A percentile compares a stretch with the other conserved stretches of the same genome.
These are phyloP conservation scores for Gracilinanus agilis DNA, from an alignment of 2,113 vertebrate species.

Conservation along the genomic window DNA sequence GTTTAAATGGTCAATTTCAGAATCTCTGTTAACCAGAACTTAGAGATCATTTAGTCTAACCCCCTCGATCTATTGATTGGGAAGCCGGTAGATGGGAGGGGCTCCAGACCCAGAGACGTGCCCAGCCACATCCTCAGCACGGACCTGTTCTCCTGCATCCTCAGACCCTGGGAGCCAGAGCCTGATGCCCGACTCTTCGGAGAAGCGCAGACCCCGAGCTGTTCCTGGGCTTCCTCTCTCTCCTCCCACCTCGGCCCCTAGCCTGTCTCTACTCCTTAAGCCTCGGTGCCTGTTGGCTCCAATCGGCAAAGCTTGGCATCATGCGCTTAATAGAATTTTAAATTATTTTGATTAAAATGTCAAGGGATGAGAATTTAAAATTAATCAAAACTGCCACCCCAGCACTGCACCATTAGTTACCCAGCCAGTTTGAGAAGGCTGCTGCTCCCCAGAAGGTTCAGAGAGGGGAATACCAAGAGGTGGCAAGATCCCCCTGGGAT, in stretches of 20 bases:
- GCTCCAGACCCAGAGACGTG: neutral
- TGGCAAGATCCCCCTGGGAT: slow-evolving; percentile 11
- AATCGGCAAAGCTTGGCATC: slow-evolving; percentile 82
- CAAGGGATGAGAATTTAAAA: slow-evolving; percentile 83
- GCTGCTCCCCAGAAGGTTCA: slow-evolving; percentile 71
- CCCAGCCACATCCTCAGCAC: neutral
- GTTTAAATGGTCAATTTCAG: too few relatives aligned
- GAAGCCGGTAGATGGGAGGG: neutral
- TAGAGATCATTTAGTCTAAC: too few relatives aligned
- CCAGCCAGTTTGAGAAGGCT: slow-evolving; percentile 73
- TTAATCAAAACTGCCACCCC: slow-evolving; percentile 79
- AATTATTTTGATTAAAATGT: slow-evolving; percentile 89
- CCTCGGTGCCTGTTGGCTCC: slow-evolving; percentile 74
- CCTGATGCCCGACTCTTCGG: slow-evolving; percentile 26
- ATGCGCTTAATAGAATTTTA: slow-evolving; percentile 86
- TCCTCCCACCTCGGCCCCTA: neutral
- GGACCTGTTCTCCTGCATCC: slow-evolving; percentile 6
- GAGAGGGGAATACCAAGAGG: slow-evolving; percentile 44
- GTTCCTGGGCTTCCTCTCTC: slow-evolving; percentile 39
- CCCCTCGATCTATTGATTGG: neutral
- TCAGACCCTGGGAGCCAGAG: neutral
- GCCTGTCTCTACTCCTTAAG: neutral
- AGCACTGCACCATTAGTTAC: slow-evolving; percentile 54
- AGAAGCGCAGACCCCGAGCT: slow-evolving; percentile 30
- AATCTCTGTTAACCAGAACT: too few relatives aligned